Base-by-base conservation (phyloP, 2,113 vertebrate genomes). In the Herpailurus yagouaroundi region DNA sequence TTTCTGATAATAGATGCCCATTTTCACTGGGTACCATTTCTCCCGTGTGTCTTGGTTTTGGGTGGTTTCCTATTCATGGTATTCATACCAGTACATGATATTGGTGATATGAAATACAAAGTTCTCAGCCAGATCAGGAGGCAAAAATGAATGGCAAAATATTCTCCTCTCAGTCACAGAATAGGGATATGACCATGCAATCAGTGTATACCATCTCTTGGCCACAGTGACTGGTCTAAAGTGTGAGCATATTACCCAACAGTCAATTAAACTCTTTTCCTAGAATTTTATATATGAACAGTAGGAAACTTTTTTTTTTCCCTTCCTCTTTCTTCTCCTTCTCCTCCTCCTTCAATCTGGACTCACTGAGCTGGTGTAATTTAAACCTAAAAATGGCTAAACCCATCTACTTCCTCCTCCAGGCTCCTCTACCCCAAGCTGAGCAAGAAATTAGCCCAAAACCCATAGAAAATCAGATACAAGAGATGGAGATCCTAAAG, bases 11-110 rank as follows among this genome's bases (percentile, higher is more conserved):
- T 52, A 63, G 41, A 21, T 3, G 11, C 12, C 33, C 1, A 31
- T 88, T 69, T 95, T 90, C 45, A 64, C 29, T 63, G 38, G 41
- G 13, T 68, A 86, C 36, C 2, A 19, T 85, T 82, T 88, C 31
- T 18, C 21, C 21, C 52, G 2, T 18, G 19, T 79, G 79, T 63
- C 6, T 31, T 82, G 50, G 21, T 45, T 96, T 90, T 6, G 45
- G 1, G 1, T 16, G 1, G 4, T 38, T 21, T 55, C 0, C 11
- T 5, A 27, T 1, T 63, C 55, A 31, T 6, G 27, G 36, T 7
- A 63, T 13, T 7, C 27, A 10, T 76, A 77, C 8, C 74, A 77
- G 27, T 48, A 48, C 25, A 18, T 77, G 48, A 25, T 48, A 31
- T 77, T 77, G 41, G 3, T 48, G 31, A 76, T 77, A 18, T 48